A percentile compares a stretch with the other conserved stretches of the same genome.
Conservation (phyloP, 2,888 invertebrate species). For the Chloromyia formosa region DNA sequence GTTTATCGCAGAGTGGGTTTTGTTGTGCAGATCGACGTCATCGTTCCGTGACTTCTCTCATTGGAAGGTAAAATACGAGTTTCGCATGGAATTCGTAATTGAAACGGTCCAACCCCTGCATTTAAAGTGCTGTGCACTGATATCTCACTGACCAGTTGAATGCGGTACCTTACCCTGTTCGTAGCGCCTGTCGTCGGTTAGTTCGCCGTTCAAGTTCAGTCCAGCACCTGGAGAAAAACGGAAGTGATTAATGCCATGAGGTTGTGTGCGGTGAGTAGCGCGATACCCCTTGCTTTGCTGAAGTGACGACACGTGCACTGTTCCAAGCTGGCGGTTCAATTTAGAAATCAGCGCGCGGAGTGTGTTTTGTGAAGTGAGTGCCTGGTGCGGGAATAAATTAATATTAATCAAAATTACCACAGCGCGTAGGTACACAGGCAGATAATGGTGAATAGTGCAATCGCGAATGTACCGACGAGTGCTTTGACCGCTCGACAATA, state of each 20-base stretch:
- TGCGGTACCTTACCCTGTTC: constrained; percentile 11
- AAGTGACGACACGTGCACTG: constrained; percentile 40
- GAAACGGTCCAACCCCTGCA: neutral
- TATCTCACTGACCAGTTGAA: constrained; percentile 21
- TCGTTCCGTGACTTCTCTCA: neutral
- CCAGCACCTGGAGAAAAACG: constrained; percentile 18
- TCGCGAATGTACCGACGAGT: constrained; percentile 6
- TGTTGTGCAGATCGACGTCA: constrained; percentile 9
- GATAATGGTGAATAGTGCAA: neutral
- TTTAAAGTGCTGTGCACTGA: neutral
- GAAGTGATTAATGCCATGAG: constrained; percentile 26
- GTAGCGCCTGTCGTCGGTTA: neutral
- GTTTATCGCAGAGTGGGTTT: neutral
- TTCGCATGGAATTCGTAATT: constrained; percentile 1
- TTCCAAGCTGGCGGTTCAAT: neutral
- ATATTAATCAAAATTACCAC: neutral
- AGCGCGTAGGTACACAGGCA: neutral
- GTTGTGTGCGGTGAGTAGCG: neutral
- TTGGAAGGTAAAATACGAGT: neutral
- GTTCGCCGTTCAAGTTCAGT: neutral
- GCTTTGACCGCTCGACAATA: constrained; percentile 32
- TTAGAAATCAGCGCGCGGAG: neutral
- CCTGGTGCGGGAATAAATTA: neutral
- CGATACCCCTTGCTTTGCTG: constrained; percentile 2
- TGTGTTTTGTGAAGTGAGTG: neutral